Percentiles rank a stretch among this genome's conserved stretches.
Evolutionary conservation across 1,140 invertebrate species (phyloP).

Genomic region (Potamilus streckersoni): DNA sequence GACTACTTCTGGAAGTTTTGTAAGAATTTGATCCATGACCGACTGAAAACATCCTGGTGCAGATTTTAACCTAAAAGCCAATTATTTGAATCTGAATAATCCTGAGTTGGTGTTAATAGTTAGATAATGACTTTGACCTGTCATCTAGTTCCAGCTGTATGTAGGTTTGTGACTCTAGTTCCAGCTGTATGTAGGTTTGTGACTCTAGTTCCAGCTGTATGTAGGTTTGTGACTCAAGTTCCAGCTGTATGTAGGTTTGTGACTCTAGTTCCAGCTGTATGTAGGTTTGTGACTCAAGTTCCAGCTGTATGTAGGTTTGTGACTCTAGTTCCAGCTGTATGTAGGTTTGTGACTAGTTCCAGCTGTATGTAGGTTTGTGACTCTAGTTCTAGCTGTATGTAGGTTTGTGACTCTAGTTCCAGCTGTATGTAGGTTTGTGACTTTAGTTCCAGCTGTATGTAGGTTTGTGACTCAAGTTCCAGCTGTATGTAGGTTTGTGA

Average conservation of each 20-base stretch:
- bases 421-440: slow-evolving; percentile 53
- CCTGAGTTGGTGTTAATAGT: slow-evolving; percentile 67
- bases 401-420: slow-evolving; percentile 29
- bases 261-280: too few species aligned
- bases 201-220: too few species aligned
- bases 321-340: too few species aligned
- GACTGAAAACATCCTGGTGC: slow-evolving; percentile 71
- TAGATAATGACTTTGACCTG: slow-evolving; percentile 30
- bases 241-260: slow-evolving; percentile 53
- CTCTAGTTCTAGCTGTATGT: too few species aligned
- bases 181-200: slow-evolving; percentile 53
- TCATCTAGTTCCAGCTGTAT: slow-evolving; percentile 53
- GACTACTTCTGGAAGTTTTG: slow-evolving; percentile 11
- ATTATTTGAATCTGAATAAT: slow-evolving; percentile 66
- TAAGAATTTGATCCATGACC: slow-evolving; percentile 54
- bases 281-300: slow-evolving; percentile 30
- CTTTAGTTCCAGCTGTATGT: slow-evolving; percentile 49
- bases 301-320: slow-evolving; percentile 53
- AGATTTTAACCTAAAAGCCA: slow-evolving; percentile 70
- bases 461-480: too few species aligned
- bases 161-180: slow-evolving; percentile 38
- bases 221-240: slow-evolving; percentile 30
- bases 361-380: slow-evolving; percentile 53
- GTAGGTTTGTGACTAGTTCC: slow-evolving; percentile 28
- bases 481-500: slow-evolving; percentile 57